A percentile compares a stretch with the other conserved stretches of the same genome.
These are phyloP conservation scores for Formica selysi DNA, from an alignment of 1,140 invertebrate genomes.

Conservation along the genomic window DNA sequence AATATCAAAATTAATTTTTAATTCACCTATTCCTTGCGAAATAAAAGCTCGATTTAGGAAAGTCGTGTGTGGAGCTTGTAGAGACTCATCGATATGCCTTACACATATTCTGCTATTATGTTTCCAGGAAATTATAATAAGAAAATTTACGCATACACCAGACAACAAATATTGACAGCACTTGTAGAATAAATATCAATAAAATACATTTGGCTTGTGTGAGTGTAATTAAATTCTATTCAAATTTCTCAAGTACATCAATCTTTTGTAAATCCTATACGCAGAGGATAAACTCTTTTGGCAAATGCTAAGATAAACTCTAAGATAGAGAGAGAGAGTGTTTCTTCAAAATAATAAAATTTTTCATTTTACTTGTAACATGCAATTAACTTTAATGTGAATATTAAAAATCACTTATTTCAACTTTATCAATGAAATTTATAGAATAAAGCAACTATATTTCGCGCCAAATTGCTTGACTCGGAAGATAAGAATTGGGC, in stretches of 20 bases:
- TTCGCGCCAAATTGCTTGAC: neutral
- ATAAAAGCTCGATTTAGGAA: slow-evolving; percentile 39
- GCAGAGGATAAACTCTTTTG: too few relatives aligned
- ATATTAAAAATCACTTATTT: neutral
- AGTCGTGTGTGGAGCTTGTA: slow-evolving; percentile 58
- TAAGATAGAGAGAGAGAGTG: neutral
- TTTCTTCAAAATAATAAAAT: too few relatives aligned
- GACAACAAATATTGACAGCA: slow-evolving; percentile 49
- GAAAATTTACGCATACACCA: slow-evolving; percentile 59
- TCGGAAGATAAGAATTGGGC: neutral
- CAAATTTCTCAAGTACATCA: neutral
- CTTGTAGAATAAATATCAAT: slow-evolving; percentile 70
- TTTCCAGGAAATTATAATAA: slow-evolving; percentile 61
- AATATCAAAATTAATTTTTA: neutral
- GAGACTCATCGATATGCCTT: slow-evolving; percentile 67
- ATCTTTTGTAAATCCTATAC: neutral
- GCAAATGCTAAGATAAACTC: neutral
- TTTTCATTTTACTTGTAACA: too few relatives aligned
- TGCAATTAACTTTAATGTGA: neutral
- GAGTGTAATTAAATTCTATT: neutral
- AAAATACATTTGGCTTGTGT: slow-evolving; percentile 61
- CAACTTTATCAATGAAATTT: neutral
- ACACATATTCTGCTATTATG: slow-evolving; percentile 61
- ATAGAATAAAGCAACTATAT: neutral
- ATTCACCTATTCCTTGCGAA: slow-evolving; percentile 22